These are phyloP conservation scores for Nephrotoma guestfalica DNA, from an alignment of 2,888 invertebrate genomes.

Conservation along the genomic window DNA sequence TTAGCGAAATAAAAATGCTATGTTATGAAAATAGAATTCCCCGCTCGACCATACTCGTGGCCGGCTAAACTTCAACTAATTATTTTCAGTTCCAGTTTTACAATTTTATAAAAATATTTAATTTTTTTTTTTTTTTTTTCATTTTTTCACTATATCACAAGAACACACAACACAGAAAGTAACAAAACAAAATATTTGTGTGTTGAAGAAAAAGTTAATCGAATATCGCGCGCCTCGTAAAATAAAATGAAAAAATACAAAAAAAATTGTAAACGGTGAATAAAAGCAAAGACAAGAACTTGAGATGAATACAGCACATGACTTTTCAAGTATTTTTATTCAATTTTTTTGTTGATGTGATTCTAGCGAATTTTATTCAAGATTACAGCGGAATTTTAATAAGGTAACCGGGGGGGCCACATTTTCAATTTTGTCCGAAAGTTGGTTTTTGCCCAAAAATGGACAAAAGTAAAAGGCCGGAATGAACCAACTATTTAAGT, in stretches of 20 bases:
- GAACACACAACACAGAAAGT: background rate
- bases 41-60: background rate
- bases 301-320: background rate
- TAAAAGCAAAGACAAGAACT: background rate
- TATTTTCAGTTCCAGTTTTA: constrained; percentile 5
- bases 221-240: background rate
- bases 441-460: no score
- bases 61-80: constrained; percentile 19
- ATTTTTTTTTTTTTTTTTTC: background rate
- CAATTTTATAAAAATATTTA: constrained; percentile 1
- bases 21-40: background rate
- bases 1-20: background rate
- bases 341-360: background rate
- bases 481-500: no score
- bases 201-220: background rate
- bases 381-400: no score
- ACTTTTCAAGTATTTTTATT: background rate
- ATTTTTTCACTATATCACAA: background rate
- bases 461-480: no score
- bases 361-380: no score
- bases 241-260: background rate
- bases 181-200: background rate
- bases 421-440: no score
- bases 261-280: background rate
- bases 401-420: no score